Percentiles rank a stretch among this genome's conserved stretches.
Evolutionary conservation across 2,888 invertebrate genomes (phyloP).

Genomic region (Neocrepidodera transversa): DNA sequence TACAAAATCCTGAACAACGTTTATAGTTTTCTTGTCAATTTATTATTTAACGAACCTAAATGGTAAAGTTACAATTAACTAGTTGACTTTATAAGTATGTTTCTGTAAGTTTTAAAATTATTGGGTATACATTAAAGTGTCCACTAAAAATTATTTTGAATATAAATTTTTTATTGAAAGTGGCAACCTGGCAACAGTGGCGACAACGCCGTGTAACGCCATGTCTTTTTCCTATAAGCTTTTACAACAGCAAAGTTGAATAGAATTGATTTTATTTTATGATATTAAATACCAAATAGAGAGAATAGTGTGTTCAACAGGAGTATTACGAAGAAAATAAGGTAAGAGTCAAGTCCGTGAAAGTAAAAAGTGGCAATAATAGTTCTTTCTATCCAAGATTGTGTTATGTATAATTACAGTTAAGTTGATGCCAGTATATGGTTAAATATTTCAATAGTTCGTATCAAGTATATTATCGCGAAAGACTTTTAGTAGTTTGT

Average conservation of each 20-base stretch:
- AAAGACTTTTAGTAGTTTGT: slow-evolving; percentile 60
- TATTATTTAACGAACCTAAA: too few relatives aligned
- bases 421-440: slow-evolving; percentile 49
- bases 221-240: slow-evolving; percentile 20
- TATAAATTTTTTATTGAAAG: too few relatives aligned
- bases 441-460: slow-evolving; percentile 47
- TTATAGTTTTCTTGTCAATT: too few relatives aligned
- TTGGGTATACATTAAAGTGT: too few relatives aligned
- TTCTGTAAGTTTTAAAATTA: too few relatives aligned
- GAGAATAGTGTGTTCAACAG: slow-evolving; percentile 25
- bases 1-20: too few relatives aligned
- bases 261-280: slow-evolving; percentile 12
- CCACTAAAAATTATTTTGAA: too few relatives aligned
- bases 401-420: slow-evolving; percentile 55
- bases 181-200: slow-evolving; percentile 2
- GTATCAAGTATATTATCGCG: slow-evolving; percentile 54
- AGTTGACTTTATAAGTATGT: too few relatives aligned
- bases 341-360: slow-evolving; percentile 52
- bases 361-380: slow-evolving; percentile 54
- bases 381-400: slow-evolving; percentile 57
- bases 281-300: slow-evolving; percentile 20
- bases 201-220: slow-evolving; percentile 29
- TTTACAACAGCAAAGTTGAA: not conserved
- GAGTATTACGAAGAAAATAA: slow-evolving; percentile 32
- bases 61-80: too few relatives aligned